These are phyloP conservation scores for Plebejus melissa DNA, from an alignment of 2,888 invertebrate species.

Conservation along the genomic window DNA sequence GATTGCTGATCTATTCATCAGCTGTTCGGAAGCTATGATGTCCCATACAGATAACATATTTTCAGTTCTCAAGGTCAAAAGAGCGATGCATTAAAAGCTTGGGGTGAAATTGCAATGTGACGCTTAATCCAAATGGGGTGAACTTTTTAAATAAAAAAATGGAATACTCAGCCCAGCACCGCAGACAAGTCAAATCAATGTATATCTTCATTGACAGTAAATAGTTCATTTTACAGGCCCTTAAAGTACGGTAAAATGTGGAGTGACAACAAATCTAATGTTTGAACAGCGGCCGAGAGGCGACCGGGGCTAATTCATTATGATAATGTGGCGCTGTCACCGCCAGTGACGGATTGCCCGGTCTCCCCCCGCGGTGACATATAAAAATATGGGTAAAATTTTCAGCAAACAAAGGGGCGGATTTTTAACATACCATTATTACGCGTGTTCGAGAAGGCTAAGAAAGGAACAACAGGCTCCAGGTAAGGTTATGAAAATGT, in stretches of 20 bases:
- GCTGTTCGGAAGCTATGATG: no score
- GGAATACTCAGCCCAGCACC: no score
- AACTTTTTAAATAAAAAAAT: no score
- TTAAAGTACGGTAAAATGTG: not conserved
- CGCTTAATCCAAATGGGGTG: no score
- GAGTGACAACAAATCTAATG: conserved; percentile 28
- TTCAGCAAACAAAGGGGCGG: not conserved
- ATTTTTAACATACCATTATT: not conserved
- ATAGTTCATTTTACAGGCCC: not conserved
- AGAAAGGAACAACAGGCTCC: not conserved
- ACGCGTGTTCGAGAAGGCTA: not conserved
- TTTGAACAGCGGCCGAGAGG: conserved; percentile 38
- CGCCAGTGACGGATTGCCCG: conserved; percentile 72
- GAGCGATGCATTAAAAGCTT: no score
- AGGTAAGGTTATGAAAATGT: not conserved
- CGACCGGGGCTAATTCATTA: conserved; percentile 67
- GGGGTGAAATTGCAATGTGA: no score
- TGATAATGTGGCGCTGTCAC: conserved; percentile 69
- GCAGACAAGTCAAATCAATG: no score
- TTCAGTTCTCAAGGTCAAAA: no score
- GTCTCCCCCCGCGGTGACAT: conserved; percentile 40
- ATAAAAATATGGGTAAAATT: conserved; percentile 34
- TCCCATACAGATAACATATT: no score
- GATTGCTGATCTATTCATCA: no score
- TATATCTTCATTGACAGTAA: no score